A percentile compares a stretch with the other conserved stretches of the same genome.
Conservation (phyloP, 1,140 invertebrate species). For the Neodiprion lecontei region DNA sequence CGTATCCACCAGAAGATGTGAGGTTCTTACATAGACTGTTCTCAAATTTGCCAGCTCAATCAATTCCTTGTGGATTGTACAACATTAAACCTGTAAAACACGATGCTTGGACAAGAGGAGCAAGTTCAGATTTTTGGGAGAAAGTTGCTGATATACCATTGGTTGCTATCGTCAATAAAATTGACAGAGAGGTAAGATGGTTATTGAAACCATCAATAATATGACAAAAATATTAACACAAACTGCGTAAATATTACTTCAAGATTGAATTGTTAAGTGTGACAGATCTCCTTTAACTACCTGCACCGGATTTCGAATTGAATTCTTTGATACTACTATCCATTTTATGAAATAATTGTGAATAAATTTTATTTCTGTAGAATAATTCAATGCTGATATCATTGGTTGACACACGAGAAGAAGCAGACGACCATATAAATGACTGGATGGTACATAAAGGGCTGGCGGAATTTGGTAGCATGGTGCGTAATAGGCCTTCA, state of each 20-base stretch:
- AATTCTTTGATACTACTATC: not conserved
- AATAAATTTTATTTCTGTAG: slow-evolving; percentile 25
- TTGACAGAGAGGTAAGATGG: slow-evolving; percentile 10
- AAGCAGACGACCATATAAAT: slow-evolving; percentile 40
- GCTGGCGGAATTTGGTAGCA: slow-evolving; percentile 38
- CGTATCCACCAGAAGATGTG: slow-evolving; percentile 37
- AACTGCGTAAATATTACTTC: slow-evolving; percentile 23
- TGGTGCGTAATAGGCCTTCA: slow-evolving; percentile 44
- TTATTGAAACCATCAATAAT: not conserved
- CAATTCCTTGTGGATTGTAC: slow-evolving; percentile 52
- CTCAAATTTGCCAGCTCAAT: slow-evolving; percentile 46
- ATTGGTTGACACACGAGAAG: slow-evolving; percentile 41
- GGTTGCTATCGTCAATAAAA: slow-evolving; percentile 28
- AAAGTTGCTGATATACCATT: slow-evolving; percentile 31
- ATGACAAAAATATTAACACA: not conserved
- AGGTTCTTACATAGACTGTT: slow-evolving; percentile 48
- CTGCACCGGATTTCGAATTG: slow-evolving; percentile 5
- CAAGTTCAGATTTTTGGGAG: slow-evolving; percentile 29
- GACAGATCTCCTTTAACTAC: slow-evolving; percentile 17
- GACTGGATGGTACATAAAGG: slow-evolving; percentile 45
- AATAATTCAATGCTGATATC: slow-evolving; percentile 47
- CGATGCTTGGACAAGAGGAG: slow-evolving; percentile 36
- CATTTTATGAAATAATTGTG: not conserved
- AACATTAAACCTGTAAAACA: slow-evolving; percentile 39
- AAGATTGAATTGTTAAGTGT: slow-evolving; percentile 25